Evolutionary conservation across 2,797 vertebrate species (phyloP), one percentile per base, ranked within the genome.

Genomic region (Sparus aurata): DNA sequence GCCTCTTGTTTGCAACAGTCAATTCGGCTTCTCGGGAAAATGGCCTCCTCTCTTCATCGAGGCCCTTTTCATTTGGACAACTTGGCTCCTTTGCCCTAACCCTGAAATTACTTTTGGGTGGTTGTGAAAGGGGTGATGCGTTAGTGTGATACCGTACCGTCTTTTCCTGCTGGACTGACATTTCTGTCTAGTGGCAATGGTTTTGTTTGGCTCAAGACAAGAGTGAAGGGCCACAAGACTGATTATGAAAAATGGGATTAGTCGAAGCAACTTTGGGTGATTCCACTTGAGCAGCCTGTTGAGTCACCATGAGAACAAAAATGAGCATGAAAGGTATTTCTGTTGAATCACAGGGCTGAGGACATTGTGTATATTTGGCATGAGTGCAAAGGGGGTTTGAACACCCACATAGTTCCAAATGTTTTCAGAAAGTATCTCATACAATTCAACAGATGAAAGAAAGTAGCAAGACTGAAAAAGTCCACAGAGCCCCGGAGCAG

Each of bases 1-100:
- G 93, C 91, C 91, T 93, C 91, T 92, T 92, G 86, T 93, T 92
- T 93, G 89, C 89, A 93, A 89, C 84, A 90, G 91, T 94, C 92
- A 92, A 93, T 93, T 94, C 85, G 25, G 89, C 88, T 91, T 86
- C 89, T 85, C 50, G 22, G 81, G 91, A 91, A 92, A 91, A 93
- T 92, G 91, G 89, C 86, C 87, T 90, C 91, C 75, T 83, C 89
- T 91, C 91, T 89, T 92, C 91, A 93, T 90, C 70, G 87, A 89
- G 89, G 84, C 84, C 86, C 89, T 90, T 93, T 92, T 93, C 92
- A 91, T 92, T 93, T 91, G 83, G 89, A 92, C 91, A 91, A 90
- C 89, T 93, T 92, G 85, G 87, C 88, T 92, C 87, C 81, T 90
- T 89, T 84, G 89, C 87, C 93, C 90, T 83, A 90, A 92, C 91